A percentile compares a stretch with the other conserved stretches of the same genome.
Conservation (phyloP, 2,888 invertebrate species). For the Drosophila demipolita region DNA sequence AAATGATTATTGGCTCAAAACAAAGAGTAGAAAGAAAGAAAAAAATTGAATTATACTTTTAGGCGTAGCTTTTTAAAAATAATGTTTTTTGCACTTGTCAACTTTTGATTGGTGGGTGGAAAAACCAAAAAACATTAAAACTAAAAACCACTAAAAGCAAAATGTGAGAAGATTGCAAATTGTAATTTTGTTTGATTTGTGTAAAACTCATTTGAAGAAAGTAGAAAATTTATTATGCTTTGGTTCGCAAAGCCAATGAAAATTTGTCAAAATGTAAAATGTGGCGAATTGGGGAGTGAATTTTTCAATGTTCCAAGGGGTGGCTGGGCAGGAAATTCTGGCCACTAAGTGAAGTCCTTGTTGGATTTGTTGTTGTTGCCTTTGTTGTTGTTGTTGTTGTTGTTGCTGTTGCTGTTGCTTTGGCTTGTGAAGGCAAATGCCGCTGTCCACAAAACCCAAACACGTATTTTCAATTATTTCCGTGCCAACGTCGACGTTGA, state of each 20-base stretch:
- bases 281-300: constrained; percentile 19
- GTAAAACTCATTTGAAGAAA: constrained; percentile 70
- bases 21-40: too few species aligned
- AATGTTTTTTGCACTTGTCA: too few species aligned
- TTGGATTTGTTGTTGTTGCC: constrained; percentile 16
- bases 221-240: constrained; percentile 72
- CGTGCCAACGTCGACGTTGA: constrained; percentile 69
- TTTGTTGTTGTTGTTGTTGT: constrained; percentile 19
- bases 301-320: neutral
- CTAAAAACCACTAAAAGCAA: neutral
- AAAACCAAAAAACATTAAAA: neutral
- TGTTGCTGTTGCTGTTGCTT: constrained; percentile 27
- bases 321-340: constrained; percentile 28
- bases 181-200: constrained; percentile 35
- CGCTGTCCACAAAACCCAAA: constrained; percentile 77
- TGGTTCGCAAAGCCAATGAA: constrained; percentile 47
- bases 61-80: too few species aligned
- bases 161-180: neutral
- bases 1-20: too few species aligned
- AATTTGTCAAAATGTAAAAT: constrained; percentile 70
- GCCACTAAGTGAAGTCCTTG: constrained; percentile 47
- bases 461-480: constrained; percentile 84
- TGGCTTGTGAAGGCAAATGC: constrained; percentile 62
- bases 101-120: neutral
- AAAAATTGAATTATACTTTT: too few species aligned